Base-by-base conservation (phyloP, 2,888 invertebrate species). In the Dusona sp. region DNA sequence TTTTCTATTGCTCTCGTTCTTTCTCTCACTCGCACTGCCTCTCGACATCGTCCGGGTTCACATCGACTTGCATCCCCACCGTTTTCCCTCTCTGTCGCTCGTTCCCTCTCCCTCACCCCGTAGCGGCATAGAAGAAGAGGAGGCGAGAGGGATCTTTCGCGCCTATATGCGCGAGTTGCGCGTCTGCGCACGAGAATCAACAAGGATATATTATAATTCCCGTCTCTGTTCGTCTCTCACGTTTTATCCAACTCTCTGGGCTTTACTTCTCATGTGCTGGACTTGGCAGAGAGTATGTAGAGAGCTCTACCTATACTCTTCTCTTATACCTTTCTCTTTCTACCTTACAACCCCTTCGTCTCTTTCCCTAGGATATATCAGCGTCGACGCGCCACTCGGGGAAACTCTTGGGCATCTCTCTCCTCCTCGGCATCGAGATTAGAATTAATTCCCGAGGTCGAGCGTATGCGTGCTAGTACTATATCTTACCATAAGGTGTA, bases 381-480 rank as follows among this genome's bases (percentile, higher is more conserved):
- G 86, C 79, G 85, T 80, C 88, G 85, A 81, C 85, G 83, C 86
- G 80, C 83, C 83, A 84, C 86, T 86, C 86, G 80, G 83, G 81
- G 83, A 86, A 86, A 83, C 86, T 86, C 86, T 83, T 74, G 79
- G 87, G 82, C 82, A 79, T 83, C 82, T 67, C 65, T 74, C 67
- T 57, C 67, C 42, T 57, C 67, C 65, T 42, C 74, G 73, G 85
- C 79, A 87, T 87, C 82, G 87, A 84, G 87, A 87, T 87, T 87
- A 87, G 87, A 87, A 87, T 87, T 87, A 87, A 87, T 87, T 87
- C 85, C 81, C 81, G 79, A 86, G 84, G 79, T 82, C 85, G 75
- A 79, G 79, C 85, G 74, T 83, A 87, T 83, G 85, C 77, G 74
- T 70, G 81, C 78, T 64, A 54, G 65, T 64, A 65, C 75, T 80